Evolutionary conservation across 2,113 vertebrate species (phyloP).

Genomic region (Mugil cephalus): DNA sequence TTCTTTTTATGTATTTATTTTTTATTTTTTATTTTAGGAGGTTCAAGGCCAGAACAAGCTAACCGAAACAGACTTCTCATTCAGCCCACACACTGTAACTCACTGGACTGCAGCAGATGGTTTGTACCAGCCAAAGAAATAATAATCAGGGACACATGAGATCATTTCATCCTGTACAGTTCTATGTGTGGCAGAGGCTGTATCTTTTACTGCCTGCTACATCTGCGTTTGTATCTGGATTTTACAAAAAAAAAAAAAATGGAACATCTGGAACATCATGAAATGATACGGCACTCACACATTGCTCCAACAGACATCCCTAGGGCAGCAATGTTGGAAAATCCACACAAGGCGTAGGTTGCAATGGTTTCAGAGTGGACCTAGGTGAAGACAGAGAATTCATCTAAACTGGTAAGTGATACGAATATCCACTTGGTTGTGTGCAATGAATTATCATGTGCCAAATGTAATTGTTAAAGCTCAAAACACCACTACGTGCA

Average conservation of each 20-base stretch:
- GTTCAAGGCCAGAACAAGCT: background rate
- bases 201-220: background rate
- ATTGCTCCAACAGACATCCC: slow-evolving; percentile 86
- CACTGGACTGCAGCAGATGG: slow-evolving; percentile 32
- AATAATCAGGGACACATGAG: background rate
- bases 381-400: slow-evolving; percentile 70
- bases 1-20: no score
- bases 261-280: background rate
- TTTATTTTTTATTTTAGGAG: slow-evolving; percentile 5
- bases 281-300: slow-evolving; percentile 81
- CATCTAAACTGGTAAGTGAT: background rate
- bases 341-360: slow-evolving; percentile 92
- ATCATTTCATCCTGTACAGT: background rate
- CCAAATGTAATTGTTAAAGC: background rate
- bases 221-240: background rate
- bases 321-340: slow-evolving; percentile 90
- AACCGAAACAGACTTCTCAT: slow-evolving; percentile 1
- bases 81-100: slow-evolving; percentile 30
- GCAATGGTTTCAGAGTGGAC: slow-evolving; percentile 90
- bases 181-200: background rate
- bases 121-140: slow-evolving; percentile 17
- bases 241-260: no score
- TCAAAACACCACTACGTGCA: background rate
- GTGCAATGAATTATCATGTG: background rate
- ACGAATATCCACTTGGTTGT: background rate